Evolutionary conservation across 2,888 invertebrate genomes (phyloP), one percentile per base, ranked within the genome.

Genomic region (Lithophane semibrunnea): DNA sequence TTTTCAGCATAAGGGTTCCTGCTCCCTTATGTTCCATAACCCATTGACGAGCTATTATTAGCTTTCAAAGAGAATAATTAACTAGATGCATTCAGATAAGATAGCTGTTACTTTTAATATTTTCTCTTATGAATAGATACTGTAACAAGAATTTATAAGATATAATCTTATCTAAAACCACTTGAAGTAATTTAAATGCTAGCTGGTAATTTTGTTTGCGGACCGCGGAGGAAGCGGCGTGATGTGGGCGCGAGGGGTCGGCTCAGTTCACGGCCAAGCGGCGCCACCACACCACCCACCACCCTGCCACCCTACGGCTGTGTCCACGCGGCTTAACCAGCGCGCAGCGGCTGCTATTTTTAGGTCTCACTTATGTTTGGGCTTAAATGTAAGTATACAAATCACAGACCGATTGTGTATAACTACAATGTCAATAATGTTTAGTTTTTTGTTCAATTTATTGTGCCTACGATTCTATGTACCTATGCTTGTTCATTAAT

Each of bases 241-340:
- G 73, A 90, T 56, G 91, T 87, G 88, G 90, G 90, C 87, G 89
- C 86, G 86, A 87, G 92, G 94, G 96, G 93, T 95, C 95, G 95
- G 79, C 83, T 47, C 94, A 94, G 96, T 96, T 96, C 96, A 96
- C 93, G 96, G 96, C 93, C 95, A 90, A 87, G 82, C 82, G 86
- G 82, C 88, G 82, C 87, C 85, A 83, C 86, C 80, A 80, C 89
- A 24, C 85, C 66, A 68, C 67, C 74, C 79, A 83, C 82, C 82
- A 82, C 78, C 73, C 76, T 84, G 80, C 85, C 84, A 80, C 77
- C 85, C 82, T 83, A 85, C 86, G 86, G 85, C 79, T 78, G 88
- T 84, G 83, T 89, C 89, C 90, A 90, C 87, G 80, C 83, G 70
- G 77, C 86, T 61, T 84, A 63, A 84, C 88, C 86, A 84, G n/a